Evolutionary conservation across 2,888 invertebrate species (phyloP), one percentile per base, ranked within the genome.

Genomic region (Deilephila porcellus): DNA sequence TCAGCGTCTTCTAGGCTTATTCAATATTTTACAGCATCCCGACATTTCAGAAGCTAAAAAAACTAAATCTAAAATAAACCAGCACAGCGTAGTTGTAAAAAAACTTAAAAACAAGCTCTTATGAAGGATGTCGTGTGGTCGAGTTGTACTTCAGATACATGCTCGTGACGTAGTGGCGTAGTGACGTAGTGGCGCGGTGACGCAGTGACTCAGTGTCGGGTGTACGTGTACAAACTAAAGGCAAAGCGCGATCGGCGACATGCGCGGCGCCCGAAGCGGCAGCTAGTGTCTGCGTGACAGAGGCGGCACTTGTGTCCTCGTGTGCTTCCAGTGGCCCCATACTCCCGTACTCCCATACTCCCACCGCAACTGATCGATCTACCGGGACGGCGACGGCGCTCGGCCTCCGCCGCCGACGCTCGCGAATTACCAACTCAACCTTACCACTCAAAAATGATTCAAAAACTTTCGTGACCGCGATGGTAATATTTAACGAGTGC

Each of bases 301-400:
- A 86, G 90, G 88, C 87, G 85, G 90, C 87, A 82, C 85, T 86
- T 76, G 88, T 88, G 90, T 85, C 90, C 91, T 89, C 89, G 89
- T 89, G 94, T 94, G 94, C 94, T 94, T 93, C 94, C 94, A 94
- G 94, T 92, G 90, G 90, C 91, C 91, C 86, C 81, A 76, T 76
- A 45, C 45, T 45, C 37, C 25, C 25, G 25, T 25, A 25, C 25
- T 25, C 32, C 45, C 45, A 45, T 45, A 71, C 77, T 73, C 78
- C 76, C 77, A 85, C 81, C 84, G 79, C 84, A 77, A 76, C 76
- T 73, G 71, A 80, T 77, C 78, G 79, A 81, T 77, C 72, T 52
- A 45, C 25, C 45, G 20, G 67, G 79, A 76, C 78, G 80, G 77
- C 75, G 73, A 72, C 72, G 73, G 34, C 75, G 82, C 84, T 82